Base-by-base conservation (phyloP, 2,888 invertebrate genomes). In the Acleris emargana region DNA sequence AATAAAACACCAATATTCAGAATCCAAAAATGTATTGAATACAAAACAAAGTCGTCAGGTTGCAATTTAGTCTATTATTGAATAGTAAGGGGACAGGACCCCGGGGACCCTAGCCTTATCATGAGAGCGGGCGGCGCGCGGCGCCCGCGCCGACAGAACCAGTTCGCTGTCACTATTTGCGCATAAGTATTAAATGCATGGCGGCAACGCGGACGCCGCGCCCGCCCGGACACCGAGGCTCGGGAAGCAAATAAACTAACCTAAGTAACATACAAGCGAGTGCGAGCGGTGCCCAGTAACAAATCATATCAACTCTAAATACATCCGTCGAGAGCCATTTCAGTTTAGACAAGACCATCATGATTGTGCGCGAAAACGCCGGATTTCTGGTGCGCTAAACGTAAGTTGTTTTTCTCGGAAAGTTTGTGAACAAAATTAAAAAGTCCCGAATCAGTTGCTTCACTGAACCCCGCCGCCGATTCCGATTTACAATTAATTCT, bases 1-100 rank as follows among this genome's bases (percentile, higher is more conserved):
- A 73, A 82, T 79, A 76, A 76, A 76, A 79, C 78, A 73, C 55
- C 57, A 58, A 67, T 63, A 69, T 53, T 84, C 81, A 85, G 89
- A 90, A 88, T 91, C 89, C 88, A 91, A 91, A 64, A 71, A 88
- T 90, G 87, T 92, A 91, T 90, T 91, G 88, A 91, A 90, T 91
- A 91, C 84, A 91, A 91, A 92, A 91, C 89, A 88, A 86, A 89
- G 88, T 88, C 86, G 87, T 87, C 88, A 77, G 85, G 76, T 87
- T 88, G 87, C 89, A 90, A 89, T 90, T 89, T 55, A 66, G 50
- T 59, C 22, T 52, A 52, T 47, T 61, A 55, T 42, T 54, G 54
- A 54, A 54, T 51, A 57, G 55, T 42, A 43, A 55, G 55, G 43
- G 18, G 53, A 49, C 54, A 28, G 43, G 25, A 22, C n/a, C 58